Evolutionary conservation across 37 sponge, comb jelly and placozoan genomes (phyloP).

Genomic region (Halisarca cf. caerulea): DNA sequence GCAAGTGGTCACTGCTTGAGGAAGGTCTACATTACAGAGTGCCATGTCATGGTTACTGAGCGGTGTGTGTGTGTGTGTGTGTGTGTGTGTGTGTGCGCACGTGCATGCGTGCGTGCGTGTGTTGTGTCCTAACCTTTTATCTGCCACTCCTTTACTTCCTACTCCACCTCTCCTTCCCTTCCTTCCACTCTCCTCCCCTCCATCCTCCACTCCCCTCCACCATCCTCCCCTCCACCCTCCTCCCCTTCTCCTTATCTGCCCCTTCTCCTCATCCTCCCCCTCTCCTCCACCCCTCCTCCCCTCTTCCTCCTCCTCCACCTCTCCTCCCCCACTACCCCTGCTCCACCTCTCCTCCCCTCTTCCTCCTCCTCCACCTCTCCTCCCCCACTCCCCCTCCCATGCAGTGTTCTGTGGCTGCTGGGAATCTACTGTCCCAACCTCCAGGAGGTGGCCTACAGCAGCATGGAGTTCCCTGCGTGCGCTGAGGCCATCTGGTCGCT

Average conservation of each 20-base stretch:
- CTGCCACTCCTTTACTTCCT: not conserved
- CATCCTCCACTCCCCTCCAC: not conserved
- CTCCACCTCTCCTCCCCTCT: too few species aligned
- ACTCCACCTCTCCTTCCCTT: too few species aligned
- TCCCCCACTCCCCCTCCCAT: not conserved
- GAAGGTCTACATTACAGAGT: slow-evolving; percentile 22
- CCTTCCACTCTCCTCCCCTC: too few species aligned
- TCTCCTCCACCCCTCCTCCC: too few species aligned
- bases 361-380: too few species aligned
- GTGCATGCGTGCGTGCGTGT: slow-evolving; percentile 41
- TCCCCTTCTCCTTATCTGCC: not conserved
- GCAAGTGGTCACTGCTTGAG: slow-evolving; percentile 7
- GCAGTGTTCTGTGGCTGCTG: slow-evolving; percentile 6
- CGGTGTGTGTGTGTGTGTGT: slow-evolving; percentile 1
- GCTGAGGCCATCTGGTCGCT: slow-evolving; percentile 21
- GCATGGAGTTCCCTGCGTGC: not conserved
- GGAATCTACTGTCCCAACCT: slow-evolving; percentile 16
- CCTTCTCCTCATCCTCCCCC: too few species aligned
- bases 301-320: too few species aligned
- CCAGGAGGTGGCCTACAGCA: slow-evolving; percentile 24
- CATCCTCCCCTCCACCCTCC: not conserved
- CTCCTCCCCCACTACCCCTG: too few species aligned
- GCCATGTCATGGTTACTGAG: slow-evolving; percentile 28
- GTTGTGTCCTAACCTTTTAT: slow-evolving; percentile 15
- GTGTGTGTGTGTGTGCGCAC: not conserved